A percentile compares a stretch with the other conserved stretches of the same genome.
phyloP scores from a whole-genome alignment of 2,888 invertebrate species.

The Scaptomyza cyrtandrae region DNA sequence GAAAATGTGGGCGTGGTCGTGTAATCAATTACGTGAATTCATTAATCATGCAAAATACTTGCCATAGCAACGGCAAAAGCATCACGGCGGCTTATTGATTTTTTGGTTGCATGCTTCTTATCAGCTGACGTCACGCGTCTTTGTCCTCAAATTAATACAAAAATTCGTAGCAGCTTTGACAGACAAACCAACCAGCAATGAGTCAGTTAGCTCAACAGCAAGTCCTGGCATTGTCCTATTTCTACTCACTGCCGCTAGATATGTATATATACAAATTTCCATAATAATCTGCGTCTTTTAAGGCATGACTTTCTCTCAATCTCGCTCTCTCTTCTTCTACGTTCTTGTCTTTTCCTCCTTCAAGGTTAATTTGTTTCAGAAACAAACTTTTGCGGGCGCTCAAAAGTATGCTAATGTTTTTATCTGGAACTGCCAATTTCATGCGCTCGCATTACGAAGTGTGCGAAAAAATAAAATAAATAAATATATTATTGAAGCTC shows the following conservation, averaged over 20 bases:
- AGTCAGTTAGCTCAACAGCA: conserved; percentile 11
- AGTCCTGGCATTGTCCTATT: conserved; percentile 46
- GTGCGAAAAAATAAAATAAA: conserved; percentile 29
- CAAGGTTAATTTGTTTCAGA: conserved; percentile 74
- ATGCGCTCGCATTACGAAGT: conserved; percentile 30
- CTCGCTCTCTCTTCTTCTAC: background rate
- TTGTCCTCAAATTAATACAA: conserved; percentile 66
- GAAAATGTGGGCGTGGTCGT: conserved; percentile 46
- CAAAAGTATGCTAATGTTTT: conserved; percentile 72
- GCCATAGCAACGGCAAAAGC: conserved; percentile 25
- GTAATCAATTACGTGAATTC: conserved; percentile 76
- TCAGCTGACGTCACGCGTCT: conserved; percentile 63
- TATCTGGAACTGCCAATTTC: conserved; percentile 44
- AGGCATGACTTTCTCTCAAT: conserved; percentile 14
- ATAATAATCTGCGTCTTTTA: conserved; percentile 62
- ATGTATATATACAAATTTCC: conserved; percentile 58
- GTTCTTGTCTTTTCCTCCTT: conserved; percentile 30
- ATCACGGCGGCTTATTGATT: conserved; percentile 64
- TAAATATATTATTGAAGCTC: conserved; percentile 49
- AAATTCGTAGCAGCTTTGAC: conserved; percentile 36
- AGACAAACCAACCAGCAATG: conserved; percentile 11
- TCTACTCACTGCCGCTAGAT: conserved; percentile 14
- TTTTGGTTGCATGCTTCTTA: conserved; percentile 56
- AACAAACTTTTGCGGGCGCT: conserved; percentile 60
- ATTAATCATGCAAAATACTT: conserved; percentile 78